phyloP scores from a whole-genome alignment of 1,140 invertebrate genomes.

The Zaprionus inermis region DNA sequence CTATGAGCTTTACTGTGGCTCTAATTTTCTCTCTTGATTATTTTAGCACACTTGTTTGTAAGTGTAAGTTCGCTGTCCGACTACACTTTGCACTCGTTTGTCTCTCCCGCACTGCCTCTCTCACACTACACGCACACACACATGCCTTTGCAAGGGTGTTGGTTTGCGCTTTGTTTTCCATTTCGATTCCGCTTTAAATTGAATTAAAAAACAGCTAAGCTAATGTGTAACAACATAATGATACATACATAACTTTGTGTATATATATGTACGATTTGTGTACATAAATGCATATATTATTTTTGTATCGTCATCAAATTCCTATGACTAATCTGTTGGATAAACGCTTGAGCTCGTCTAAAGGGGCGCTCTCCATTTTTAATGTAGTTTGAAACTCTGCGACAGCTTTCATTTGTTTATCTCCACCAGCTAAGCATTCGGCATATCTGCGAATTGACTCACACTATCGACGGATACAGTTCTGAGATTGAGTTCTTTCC shows the following conservation, averaged over 20 bases:
- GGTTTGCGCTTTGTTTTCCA: constrained; percentile 44
- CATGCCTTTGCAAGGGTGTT: background rate
- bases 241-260: background rate
- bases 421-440: background rate
- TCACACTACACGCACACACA: background rate
- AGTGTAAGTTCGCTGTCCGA: constrained; percentile 4
- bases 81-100: constrained; percentile 17
- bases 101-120: constrained; percentile 8
- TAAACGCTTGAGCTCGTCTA: background rate
- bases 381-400: background rate
- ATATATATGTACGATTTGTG: background rate
- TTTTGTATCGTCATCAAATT: background rate
- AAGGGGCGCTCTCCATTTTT: background rate
- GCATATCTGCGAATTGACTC: constrained; percentile 4
- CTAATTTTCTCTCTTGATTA: constrained; percentile 34
- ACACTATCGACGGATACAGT: background rate
- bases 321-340: constrained; percentile 3
- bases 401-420: background rate
- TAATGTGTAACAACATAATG: background rate
- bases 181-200: constrained; percentile 55
- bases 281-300: background rate
- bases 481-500: background rate
- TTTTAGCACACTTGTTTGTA: constrained; percentile 19
- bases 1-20: constrained; percentile 44
- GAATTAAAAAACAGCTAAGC: constrained; percentile 59